phyloP scores from a whole-genome alignment of 35 echinoderm and acorn worm genomes.

The Anneissia japonica region DNA sequence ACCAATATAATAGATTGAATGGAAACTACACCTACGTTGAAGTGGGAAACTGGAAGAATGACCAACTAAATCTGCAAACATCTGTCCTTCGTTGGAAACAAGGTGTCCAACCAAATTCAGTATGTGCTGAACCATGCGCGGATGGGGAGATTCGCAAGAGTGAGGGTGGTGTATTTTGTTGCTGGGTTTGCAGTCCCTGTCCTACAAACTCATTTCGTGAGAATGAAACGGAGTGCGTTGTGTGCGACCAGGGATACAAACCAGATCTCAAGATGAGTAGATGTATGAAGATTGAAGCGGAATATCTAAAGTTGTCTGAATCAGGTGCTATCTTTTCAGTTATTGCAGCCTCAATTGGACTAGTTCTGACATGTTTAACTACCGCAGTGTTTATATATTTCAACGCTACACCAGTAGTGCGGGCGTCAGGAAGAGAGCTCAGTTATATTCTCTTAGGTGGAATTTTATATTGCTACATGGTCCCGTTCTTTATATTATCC shows the following conservation, averaged over 20 bases:
- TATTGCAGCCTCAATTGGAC: slow-evolving; percentile 55
- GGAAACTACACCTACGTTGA: slow-evolving; percentile 40
- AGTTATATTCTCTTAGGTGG: slow-evolving; percentile 81
- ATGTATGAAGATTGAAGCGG: slow-evolving; percentile 58
- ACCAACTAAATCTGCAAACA: slow-evolving; percentile 28
- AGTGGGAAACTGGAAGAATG: slow-evolving; percentile 64
- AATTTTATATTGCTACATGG: slow-evolving; percentile 64
- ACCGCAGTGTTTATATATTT: slow-evolving; percentile 73
- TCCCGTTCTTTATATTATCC: slow-evolving; percentile 64
- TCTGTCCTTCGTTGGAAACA: slow-evolving; percentile 42
- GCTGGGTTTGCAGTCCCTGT: slow-evolving; percentile 81
- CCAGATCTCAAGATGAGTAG: slow-evolving; percentile 34
- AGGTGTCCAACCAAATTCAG: slow-evolving; percentile 40
- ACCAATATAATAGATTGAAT: background rate
- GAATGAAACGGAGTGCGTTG: slow-evolving; percentile 55
- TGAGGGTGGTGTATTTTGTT: slow-evolving; percentile 58
- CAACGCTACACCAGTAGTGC: slow-evolving; percentile 81
- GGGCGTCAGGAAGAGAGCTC: slow-evolving; percentile 86
- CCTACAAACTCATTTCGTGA: slow-evolving; percentile 46
- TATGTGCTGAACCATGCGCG: slow-evolving; percentile 64
- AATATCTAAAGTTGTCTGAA: slow-evolving; percentile 71
- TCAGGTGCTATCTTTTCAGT: slow-evolving; percentile 62
- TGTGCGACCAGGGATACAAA: slow-evolving; percentile 38
- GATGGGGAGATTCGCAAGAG: slow-evolving; percentile 45
- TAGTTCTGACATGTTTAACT: slow-evolving; percentile 47